Evolutionary conservation across 2,113 vertebrate species (phyloP), one percentile per base, ranked within the genome.

Genomic region (Psittacara wagleri): DNA sequence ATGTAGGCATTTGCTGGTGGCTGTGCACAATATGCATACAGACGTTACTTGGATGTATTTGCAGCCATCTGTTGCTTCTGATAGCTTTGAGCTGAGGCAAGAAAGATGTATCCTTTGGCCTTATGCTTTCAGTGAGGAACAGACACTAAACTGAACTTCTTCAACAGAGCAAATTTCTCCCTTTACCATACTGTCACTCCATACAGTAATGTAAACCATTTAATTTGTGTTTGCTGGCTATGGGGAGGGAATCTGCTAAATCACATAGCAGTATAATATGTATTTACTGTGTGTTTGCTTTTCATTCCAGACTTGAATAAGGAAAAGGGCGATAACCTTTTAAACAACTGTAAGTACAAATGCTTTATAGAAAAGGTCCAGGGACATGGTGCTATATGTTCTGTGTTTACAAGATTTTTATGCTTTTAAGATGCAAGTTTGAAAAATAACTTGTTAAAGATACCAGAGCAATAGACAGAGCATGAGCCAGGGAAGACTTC

Each of bases 331-430:
- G 96, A 97, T 28, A 92, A 98, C 73, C 96, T 98, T 94, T 81
- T 98, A 76, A 97, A 98, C 82, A 98, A 95, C 41, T 91, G 98
- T 98, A 92, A 98, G 98, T 98, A 88, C 13, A 81, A 88, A 44
- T 72, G 29, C 7, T 64, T 91, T 81, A 13, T 39, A 41, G 19
- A 82, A 79, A 61, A 51, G 7, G 4, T 72, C 69, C 10, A 20
- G 31, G 19, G 28, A 68, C 14, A 6, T 28, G 23, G 25, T 54
- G 52, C 17, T 77, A 18, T 39, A 33, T 4, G 22, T 78, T 78
- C 22, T 83, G 10, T 52, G 13, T 24, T 80, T 67, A 54, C 28
- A 49, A 69, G 41, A 41, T 63, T 68, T 46, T 84, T 66, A 35
- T 2, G 17, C 10, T 92, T 80, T 37, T 37, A 35, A 69, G 33